Base-by-base conservation (phyloP, 2,888 invertebrate genomes). In the Hemicrepidius hirtus region DNA sequence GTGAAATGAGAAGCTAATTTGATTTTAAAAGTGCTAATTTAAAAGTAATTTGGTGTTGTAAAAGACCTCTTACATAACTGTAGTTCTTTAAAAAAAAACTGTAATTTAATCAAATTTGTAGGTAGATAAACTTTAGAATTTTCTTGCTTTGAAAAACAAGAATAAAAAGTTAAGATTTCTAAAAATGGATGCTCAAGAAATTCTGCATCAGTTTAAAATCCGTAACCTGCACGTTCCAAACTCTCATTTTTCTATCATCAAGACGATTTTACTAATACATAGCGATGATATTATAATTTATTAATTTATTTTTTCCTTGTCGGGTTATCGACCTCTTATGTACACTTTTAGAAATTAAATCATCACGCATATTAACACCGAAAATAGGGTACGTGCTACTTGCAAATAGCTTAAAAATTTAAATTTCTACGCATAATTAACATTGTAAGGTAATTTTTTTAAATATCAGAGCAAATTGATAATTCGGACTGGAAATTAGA, bases 301-400 rank as follows among this genome's bases (percentile, higher is more conserved):
- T 57, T 37, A 57, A 57, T 57, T 57, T 37, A 57, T 37, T 37
- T 57, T 57, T 57, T 32, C 57, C 40, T 18, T 16, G 55, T 10
- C 18, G 20, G 57, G 57, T 57, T 57, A n/a, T 57, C 57, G 57
- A 57, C 57, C 57, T 37, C 37, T 10, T 18, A 6, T 13, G 18
- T 7, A 46, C 16, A 37, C 12, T 35, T 20, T 57, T 35, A 57
- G 37, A 57, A 37, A 32, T 57, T 37, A 37, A 37, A 37, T 16
- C 28, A 18, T 10, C 32, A 16, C 55, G 32, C 55, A 32, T 32
- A 32, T 32, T 32, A 32, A 5, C 32, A 9, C 32, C 32, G 32
- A 32, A 32, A 32, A 32, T 32, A 32, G 32, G 32, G 32, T 32
- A 32, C 9, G 32, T 32, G 32, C 32, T 32, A 32, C 7, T 32